phyloP scores from a whole-genome alignment of 2,888 invertebrate genomes.

The Drosophila kambysellisi region DNA sequence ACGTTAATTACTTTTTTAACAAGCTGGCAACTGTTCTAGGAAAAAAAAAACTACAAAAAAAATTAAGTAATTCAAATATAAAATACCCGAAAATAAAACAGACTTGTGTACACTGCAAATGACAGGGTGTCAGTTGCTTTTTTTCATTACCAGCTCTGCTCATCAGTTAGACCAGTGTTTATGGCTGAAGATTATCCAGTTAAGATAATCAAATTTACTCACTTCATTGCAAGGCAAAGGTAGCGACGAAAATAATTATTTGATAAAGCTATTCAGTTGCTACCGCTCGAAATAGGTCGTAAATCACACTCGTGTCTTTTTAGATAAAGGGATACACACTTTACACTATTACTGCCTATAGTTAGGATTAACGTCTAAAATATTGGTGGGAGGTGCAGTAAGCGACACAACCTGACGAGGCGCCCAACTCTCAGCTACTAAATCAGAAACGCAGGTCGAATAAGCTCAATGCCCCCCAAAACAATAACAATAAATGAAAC shows the following conservation, averaged over 20 bases:
- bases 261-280: slow-evolving; percentile 49
- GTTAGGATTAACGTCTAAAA: slow-evolving; percentile 11
- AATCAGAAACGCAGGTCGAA: slow-evolving; percentile 50
- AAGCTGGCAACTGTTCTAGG: neutral
- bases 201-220: slow-evolving; percentile 49
- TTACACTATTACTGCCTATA: slow-evolving; percentile 4
- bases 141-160: slow-evolving; percentile 28
- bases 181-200: neutral
- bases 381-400: slow-evolving; percentile 2
- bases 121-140: slow-evolving; percentile 6
- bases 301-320: slow-evolving; percentile 49
- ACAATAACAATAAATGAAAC: neutral
- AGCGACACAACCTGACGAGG: slow-evolving; percentile 45
- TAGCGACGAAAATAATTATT: slow-evolving; percentile 38
- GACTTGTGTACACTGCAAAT: neutral
- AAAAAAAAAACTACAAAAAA: neutral
- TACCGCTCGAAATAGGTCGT: slow-evolving; percentile 54
- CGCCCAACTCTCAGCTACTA: slow-evolving; percentile 59
- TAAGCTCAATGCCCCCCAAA: slow-evolving; percentile 45
- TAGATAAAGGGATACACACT: slow-evolving; percentile 50
- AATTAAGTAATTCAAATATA: neutral
- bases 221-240: slow-evolving; percentile 59
- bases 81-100: neutral
- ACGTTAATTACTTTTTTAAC: slow-evolving; percentile 9
- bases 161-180: slow-evolving; percentile 47